Conservation (phyloP, 1,140 invertebrate species). For the Wiebesia pumilae region DNA sequence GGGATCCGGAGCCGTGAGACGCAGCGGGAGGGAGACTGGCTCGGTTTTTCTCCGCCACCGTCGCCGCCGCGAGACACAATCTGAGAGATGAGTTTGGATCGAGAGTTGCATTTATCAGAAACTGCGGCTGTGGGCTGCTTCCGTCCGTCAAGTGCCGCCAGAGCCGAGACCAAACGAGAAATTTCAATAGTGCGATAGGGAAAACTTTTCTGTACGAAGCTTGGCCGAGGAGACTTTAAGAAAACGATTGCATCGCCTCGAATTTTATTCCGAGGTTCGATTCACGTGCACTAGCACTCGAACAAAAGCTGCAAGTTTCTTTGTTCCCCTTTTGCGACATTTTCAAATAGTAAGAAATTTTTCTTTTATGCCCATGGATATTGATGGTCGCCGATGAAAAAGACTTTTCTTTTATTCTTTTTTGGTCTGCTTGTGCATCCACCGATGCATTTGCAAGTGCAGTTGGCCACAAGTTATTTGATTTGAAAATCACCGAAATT, state of each 20-base stretch:
- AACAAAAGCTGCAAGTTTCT: too few species aligned
- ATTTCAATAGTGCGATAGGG: slow-evolving; percentile 54
- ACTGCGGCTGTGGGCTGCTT: slow-evolving; percentile 16
- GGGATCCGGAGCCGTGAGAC: too few species aligned
- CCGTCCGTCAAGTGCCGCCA: background rate
- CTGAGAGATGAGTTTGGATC: slow-evolving; percentile 62
- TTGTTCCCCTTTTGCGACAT: background rate
- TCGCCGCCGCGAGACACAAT: slow-evolving; percentile 59
- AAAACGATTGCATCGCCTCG: slow-evolving; percentile 3
- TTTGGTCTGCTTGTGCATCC: background rate
- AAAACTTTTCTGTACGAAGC: slow-evolving; percentile 47
- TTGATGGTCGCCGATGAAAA: slow-evolving; percentile 29
- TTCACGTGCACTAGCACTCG: too few species aligned
- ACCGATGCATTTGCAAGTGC: background rate
- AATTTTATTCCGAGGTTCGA: background rate
- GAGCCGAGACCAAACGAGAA: slow-evolving; percentile 60
- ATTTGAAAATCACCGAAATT: background rate
- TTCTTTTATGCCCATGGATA: slow-evolving; percentile 15
- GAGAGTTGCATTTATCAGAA: slow-evolving; percentile 64
- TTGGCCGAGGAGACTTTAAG: background rate
- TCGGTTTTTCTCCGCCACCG: slow-evolving; percentile 51
- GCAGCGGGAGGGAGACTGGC: background rate
- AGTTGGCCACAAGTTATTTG: background rate
- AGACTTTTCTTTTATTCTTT: background rate
- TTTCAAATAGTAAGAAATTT: background rate